Evolutionary conservation across 1,140 invertebrate genomes (phyloP), one percentile per base, ranked within the genome.

Genomic region (Drosophila sucinea): DNA sequence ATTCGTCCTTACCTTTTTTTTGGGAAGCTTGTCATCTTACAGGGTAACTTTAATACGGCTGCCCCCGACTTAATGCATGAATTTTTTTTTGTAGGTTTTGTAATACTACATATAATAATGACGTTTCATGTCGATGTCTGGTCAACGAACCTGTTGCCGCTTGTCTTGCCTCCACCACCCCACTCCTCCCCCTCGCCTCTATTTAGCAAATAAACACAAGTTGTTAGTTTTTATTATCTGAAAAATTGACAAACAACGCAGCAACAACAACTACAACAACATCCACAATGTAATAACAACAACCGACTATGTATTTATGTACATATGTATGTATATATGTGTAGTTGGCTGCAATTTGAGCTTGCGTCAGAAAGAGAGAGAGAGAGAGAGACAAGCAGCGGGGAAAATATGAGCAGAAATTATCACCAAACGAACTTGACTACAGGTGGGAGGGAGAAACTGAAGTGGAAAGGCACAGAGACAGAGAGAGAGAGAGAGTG

Each of bases 171-270:
- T 77, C 44, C 44, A 8, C 44, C 44, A 47, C 44, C 8, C 25
- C 23, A 8, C 17, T 1, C 5, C 44, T 25, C 17, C 23, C 23
- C 3, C 7, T 27, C 44, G 61, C 62, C 55, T 70, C 60, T 65
- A 67, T 51, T 63, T 79, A 72, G 73, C 65, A 71, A 69, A 65
- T 69, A 79, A 71, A 70, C 63, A 74, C 67, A 70, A 78, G 38
- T 68, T 78, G 75, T 75, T 78, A 78, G 71, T 75, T 74, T 82
- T 74, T 81, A 70, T 77, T 81, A 77, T 81, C 79, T 81, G 69
- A 68, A 66, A 77, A 70, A 77, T 71, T 65, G 61, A 71, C 79
- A 75, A 71, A 51, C 44, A 51, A 51, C 44, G 23, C 23, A 27
- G 44, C 64, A 73, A 56, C 57, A 75, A 71, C 40, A 73, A 64